Evolutionary conservation across 2,113 vertebrate species (phyloP).

Genomic region (Neotoma lepida): DNA sequence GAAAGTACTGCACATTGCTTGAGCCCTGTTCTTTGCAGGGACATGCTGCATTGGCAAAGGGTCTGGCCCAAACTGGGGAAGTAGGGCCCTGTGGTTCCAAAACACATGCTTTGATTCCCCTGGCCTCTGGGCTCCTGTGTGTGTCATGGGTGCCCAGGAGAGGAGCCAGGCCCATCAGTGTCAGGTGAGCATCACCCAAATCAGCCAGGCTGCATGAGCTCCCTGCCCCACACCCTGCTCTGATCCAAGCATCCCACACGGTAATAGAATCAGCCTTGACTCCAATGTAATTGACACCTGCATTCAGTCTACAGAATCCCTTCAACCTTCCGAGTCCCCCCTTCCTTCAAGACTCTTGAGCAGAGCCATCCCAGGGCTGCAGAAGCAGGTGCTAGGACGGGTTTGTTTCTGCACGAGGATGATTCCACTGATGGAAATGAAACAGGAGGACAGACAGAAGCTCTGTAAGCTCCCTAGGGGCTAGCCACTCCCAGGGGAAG

Average conservation of each 20-base stretch:
- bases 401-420: neutral
- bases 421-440: neutral
- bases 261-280: neutral
- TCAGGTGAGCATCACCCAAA: neutral
- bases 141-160: neutral
- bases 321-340: neutral
- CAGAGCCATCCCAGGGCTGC: neutral
- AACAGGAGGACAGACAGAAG: neutral
- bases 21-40: neutral
- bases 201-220: neutral
- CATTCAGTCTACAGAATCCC: neutral
- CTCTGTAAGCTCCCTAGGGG: neutral
- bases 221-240: no score
- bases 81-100: neutral
- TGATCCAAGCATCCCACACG: neutral
- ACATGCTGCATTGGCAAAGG: neutral
- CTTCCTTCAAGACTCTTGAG: neutral
- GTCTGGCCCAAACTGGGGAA: neutral
- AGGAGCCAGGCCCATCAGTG: neutral
- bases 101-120: fast-evolving
- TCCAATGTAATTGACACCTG: neutral
- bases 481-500: neutral
- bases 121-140: no score
- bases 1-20: neutral
- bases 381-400: neutral